Evolutionary conservation across 2,888 invertebrate genomes (phyloP).

Genomic region (Panopea generosa): DNA sequence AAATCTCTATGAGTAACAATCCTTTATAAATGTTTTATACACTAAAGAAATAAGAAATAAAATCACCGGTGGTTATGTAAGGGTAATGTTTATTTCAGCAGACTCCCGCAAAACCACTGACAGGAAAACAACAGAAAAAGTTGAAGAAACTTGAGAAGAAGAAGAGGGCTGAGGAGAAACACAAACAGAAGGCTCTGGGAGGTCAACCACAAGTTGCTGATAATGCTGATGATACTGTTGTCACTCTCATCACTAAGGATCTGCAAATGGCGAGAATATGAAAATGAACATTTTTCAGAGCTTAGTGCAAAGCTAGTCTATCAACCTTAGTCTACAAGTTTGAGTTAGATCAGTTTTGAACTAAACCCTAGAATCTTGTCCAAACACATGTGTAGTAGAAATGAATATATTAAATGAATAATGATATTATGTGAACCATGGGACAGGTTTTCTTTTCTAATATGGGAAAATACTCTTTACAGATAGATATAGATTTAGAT

Average conservation of each 20-base stretch:
- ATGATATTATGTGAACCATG: too few relatives aligned
- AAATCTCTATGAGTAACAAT: too few relatives aligned
- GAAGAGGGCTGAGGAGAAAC: slow-evolving; percentile 73
- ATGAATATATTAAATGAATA: too few relatives aligned
- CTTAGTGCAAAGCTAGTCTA: too few relatives aligned
- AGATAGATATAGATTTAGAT: too few relatives aligned
- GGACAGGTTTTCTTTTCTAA: too few relatives aligned
- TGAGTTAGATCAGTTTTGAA: too few relatives aligned
- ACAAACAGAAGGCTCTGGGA: slow-evolving; percentile 62
- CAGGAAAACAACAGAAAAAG: slow-evolving; percentile 69
- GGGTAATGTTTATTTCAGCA: not conserved
- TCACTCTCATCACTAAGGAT: slow-evolving; percentile 66
- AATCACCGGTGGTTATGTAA: not conserved
- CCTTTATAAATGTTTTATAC: too few relatives aligned
- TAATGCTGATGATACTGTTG: slow-evolving; percentile 52
- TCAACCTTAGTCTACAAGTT: too few relatives aligned
- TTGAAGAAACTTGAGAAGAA: slow-evolving; percentile 78
- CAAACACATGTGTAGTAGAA: too few relatives aligned
- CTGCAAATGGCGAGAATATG: slow-evolving; percentile 70
- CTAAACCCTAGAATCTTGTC: too few relatives aligned
- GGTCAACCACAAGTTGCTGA: slow-evolving; percentile 41
- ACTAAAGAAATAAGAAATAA: not conserved
- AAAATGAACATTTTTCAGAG: not conserved
- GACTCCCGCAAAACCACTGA: slow-evolving; percentile 10
- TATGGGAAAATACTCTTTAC: too few relatives aligned